These are phyloP conservation scores for Leptocoma aspasia DNA, from an alignment of 2,113 vertebrate genomes.

Conservation along the genomic window DNA sequence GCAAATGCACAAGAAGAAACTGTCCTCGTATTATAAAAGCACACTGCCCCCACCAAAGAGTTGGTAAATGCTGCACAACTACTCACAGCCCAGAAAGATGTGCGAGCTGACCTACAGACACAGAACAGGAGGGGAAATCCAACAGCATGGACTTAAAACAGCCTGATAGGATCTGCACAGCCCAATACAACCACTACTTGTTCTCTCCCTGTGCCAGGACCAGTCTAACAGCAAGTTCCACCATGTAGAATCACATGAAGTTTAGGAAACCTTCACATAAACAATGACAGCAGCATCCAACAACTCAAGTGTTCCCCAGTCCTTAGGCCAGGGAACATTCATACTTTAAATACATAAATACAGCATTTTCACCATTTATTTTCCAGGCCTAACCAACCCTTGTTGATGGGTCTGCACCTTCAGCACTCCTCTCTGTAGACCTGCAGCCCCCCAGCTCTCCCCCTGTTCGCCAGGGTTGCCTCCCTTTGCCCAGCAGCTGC, in stretches of 20 bases:
- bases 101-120: not conserved
- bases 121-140: not conserved
- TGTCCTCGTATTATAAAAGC: not conserved
- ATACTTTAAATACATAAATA: fast-evolving
- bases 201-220: not conserved
- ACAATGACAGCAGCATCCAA: not conserved
- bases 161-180: not conserved
- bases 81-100: not conserved
- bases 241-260: fast-evolving
- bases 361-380: not conserved
- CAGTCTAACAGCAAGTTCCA: not conserved
- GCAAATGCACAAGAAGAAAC: not conserved
- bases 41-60: not conserved
- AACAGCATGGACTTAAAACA: fast-evolving
- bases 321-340: fast-evolving
- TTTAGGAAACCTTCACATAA: not conserved
- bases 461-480: no score
- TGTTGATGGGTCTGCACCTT: not conserved
- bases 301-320: fast-evolving
- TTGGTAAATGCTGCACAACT: not conserved
- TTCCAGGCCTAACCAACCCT: not conserved
- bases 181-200: fast-evolving
- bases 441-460: fast-evolving
- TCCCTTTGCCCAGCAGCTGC: not conserved
- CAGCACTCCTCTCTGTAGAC: not conserved